These are phyloP conservation scores for Leucopsar rothschildi DNA, from an alignment of 2,113 vertebrate species.

Conservation along the genomic window DNA sequence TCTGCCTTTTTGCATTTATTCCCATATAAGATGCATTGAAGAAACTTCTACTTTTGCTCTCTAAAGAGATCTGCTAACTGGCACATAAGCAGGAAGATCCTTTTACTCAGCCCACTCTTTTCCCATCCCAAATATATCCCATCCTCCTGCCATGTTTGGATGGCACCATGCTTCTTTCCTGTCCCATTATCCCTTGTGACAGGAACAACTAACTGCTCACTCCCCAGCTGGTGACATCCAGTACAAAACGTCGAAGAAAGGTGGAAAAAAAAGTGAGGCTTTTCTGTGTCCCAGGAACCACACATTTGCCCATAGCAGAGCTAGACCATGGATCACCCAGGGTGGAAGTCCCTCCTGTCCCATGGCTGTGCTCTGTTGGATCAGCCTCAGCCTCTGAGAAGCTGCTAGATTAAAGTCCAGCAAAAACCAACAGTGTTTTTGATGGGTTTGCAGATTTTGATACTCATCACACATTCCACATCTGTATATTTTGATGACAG, in stretches of 20 bases:
- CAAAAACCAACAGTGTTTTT: not conserved
- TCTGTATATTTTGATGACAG: not conserved
- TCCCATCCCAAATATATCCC: not conserved
- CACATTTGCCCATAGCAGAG: not conserved
- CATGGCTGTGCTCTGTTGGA: not conserved
- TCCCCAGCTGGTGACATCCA: not conserved
- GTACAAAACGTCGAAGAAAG: not conserved
- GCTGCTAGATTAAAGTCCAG: not conserved
- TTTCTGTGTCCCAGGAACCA: not conserved
- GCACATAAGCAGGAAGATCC: not conserved
- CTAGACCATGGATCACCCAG: not conserved
- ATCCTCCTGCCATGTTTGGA: not conserved
- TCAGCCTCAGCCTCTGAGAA: not conserved
- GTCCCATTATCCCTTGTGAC: not conserved
- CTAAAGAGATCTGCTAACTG: not conserved
- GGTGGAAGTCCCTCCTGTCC: not conserved
- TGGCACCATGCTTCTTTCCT: not conserved
- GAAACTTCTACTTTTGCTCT: not conserved
- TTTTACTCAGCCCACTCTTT: not conserved
- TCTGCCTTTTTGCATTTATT: not conserved
- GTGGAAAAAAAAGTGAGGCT: not conserved
- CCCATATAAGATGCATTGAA: not conserved
- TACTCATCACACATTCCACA: rapidly evolving
- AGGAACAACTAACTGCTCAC: not conserved
- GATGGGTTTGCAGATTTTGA: not conserved